phyloP scores from a whole-genome alignment of 2,113 vertebrate species.

The Syngnathoides biaculeatus region DNA sequence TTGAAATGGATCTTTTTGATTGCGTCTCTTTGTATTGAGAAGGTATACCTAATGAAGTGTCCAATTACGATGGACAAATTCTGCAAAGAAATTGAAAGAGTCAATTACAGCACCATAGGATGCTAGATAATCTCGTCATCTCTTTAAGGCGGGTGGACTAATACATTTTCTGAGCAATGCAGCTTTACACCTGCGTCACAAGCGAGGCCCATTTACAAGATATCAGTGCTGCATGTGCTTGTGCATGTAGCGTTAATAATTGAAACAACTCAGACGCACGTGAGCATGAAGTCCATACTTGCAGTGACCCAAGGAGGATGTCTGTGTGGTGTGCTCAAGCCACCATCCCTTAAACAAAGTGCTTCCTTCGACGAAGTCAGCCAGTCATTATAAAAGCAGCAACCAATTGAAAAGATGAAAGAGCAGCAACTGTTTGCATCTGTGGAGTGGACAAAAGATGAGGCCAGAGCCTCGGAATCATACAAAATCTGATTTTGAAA shows the following conservation, averaged over 20 bases:
- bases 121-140: not conserved
- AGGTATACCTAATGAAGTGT: not conserved
- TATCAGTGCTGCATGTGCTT: slow-evolving; percentile 8
- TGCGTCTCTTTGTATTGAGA: not conserved
- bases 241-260: slow-evolving; percentile 29
- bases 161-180: not conserved
- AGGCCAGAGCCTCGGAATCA: not conserved
- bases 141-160: not conserved
- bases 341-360: slow-evolving; percentile 60
- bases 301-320: slow-evolving; percentile 19
- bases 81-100: not conserved
- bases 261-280: slow-evolving; percentile 1
- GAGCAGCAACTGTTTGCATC: slow-evolving; percentile 20
- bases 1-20: not conserved
- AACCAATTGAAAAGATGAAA: slow-evolving; percentile 35
- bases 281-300: slow-evolving; percentile 20
- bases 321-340: slow-evolving; percentile 31
- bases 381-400: slow-evolving; percentile 53
- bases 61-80: not conserved
- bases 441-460: slow-evolving; percentile 21
- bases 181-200: slow-evolving; percentile 34
- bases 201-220: slow-evolving; percentile 13
- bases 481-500: slow-evolving; percentile 13
- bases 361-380: slow-evolving; percentile 62
- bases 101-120: not conserved